Conservation (phyloP, 2,113 vertebrate species). For the Physeter macrocephalus region DNA sequence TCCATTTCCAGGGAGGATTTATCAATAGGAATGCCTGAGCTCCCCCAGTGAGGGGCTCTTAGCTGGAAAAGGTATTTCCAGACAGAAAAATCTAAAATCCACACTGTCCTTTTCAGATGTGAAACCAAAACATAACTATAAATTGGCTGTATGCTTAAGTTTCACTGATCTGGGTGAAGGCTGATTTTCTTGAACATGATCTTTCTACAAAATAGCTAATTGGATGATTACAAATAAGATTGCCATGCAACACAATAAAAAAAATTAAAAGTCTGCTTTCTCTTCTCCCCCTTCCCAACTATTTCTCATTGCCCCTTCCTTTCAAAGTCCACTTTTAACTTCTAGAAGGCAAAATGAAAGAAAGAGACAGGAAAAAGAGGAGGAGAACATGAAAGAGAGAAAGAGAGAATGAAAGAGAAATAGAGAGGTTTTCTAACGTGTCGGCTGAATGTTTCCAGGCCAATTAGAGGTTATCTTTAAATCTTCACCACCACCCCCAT, state of each 20-base stretch:
- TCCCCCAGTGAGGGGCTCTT: not conserved
- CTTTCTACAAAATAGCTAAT: conserved; percentile 54
- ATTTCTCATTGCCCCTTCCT: conserved; percentile 15
- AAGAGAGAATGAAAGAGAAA: not conserved
- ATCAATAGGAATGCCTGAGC: conserved; percentile 39
- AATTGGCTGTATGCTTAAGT: conserved; percentile 24
- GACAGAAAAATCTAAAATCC: conserved; percentile 45
- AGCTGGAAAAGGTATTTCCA: conserved; percentile 40
- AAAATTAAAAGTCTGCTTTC: conserved; percentile 35
- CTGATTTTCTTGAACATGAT: conserved; percentile 34
- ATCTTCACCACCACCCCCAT: not conserved
- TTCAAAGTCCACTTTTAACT: conserved; percentile 53
- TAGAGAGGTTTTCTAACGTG: conserved; percentile 11
- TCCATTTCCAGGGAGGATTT: conserved; percentile 40
- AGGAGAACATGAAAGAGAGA: conserved; percentile 16
- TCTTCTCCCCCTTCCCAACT: not conserved
- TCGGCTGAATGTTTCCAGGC: conserved; percentile 47
- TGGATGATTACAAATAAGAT: conserved; percentile 32
- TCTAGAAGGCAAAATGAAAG: conserved; percentile 40
- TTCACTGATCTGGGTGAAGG: not conserved
- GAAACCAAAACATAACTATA: conserved; percentile 28
- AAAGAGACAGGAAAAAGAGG: conserved; percentile 57
- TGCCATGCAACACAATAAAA: conserved; percentile 24
- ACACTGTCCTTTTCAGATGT: conserved; percentile 27
- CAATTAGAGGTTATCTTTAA: conserved; percentile 69